Evolutionary conservation across 2,888 invertebrate genomes (phyloP), one percentile per base, ranked within the genome.

Genomic region (Cataglyphis albicans): DNA sequence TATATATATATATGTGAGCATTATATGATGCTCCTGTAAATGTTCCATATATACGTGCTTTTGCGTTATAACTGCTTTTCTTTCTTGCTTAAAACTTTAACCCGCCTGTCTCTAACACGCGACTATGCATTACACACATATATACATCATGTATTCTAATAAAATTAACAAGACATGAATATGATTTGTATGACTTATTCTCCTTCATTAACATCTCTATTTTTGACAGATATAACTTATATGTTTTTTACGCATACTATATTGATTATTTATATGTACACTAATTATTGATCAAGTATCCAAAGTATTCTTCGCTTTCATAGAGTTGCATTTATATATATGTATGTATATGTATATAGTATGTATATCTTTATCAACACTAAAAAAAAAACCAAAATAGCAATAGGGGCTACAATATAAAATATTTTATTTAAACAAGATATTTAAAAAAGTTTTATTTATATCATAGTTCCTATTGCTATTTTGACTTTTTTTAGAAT

Each of bases 161-260:
- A 75, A 48, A 64, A 52, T 81, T 81, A 75, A 73, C 63, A 81
- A 76, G 63, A 81, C 48, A 63, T 41, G 61, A 73, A 81, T 75
- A 35, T 5, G 38, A 74, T 63, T 63, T 32, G 25, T 59, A 80
- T 64, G 63, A 74, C 25, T 44, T 35, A 29, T 55, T 48, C 18
- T 38, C 25, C 41, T 29, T 35, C 52, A 52, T 61, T 38, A 61
- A 74, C 80, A 12, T 81, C 48, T 74, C 35, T 15, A 41, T 57
- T 18, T 32, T 70, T 78, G 32, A 59, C 21, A 21, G 18, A 44
- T 59, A 18, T 52, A 41, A 59, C 12, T 68, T 41, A 57, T 48
- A 48, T 12, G 7, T 32, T 6, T 6, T 57, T 68, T 59, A 70
- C 78, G 25, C n/a, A 73, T 52, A 72, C 1, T 4, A n/a, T 59